Percentiles rank a stretch among this genome's conserved stretches.
phyloP scores from a whole-genome alignment of 2,797 vertebrate genomes.

The Spheniscus humboldti region DNA sequence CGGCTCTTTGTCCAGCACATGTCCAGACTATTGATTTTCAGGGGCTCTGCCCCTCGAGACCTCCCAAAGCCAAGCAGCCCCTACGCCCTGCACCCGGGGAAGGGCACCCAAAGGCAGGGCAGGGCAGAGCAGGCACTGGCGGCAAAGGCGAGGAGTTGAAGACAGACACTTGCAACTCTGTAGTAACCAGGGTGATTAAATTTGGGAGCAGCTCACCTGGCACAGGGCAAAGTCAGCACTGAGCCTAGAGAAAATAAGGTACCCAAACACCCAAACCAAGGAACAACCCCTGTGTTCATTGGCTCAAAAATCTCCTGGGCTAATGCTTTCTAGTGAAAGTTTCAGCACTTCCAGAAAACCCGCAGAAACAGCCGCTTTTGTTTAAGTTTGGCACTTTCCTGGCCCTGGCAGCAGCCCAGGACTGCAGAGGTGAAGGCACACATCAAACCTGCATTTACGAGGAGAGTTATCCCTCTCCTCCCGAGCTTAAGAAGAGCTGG shows the following conservation, averaged over 20 bases:
- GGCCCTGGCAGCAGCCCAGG: neutral
- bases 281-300: neutral
- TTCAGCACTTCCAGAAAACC: neutral
- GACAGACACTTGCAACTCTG: neutral
- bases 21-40: neutral
- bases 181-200: neutral
- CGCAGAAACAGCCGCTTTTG: neutral
- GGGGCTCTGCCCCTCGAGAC: neutral
- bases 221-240: neutral
- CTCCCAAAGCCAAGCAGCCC: neutral
- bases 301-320: neutral
- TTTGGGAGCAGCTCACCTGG: neutral
- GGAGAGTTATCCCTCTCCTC: neutral
- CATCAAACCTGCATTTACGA: neutral
- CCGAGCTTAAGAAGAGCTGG: neutral
- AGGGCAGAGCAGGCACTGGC: accelerated
- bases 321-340: neutral
- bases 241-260: neutral
- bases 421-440: neutral
- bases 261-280: neutral
- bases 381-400: neutral
- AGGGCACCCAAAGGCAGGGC: neutral
- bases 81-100: accelerated
- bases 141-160: neutral
- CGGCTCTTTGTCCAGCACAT: neutral